These are phyloP conservation scores for Dendrocincla fuliginosa DNA, from an alignment of 2,797 vertebrate species.

Conservation along the genomic window DNA sequence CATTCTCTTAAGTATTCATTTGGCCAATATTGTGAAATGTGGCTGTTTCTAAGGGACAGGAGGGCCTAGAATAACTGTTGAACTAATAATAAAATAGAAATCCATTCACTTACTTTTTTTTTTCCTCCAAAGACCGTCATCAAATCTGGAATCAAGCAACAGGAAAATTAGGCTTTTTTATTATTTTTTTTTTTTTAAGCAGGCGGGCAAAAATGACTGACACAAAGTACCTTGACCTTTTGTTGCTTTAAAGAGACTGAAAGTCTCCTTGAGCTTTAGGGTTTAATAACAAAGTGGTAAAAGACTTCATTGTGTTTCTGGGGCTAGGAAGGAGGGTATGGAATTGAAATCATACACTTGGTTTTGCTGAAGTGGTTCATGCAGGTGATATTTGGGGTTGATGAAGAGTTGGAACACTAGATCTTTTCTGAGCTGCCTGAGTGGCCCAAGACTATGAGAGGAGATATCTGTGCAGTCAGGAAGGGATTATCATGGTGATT, in stretches of 20 bases:
- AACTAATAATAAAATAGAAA: background rate
- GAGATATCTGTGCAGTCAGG: background rate
- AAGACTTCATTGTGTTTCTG: background rate
- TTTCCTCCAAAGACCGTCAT: background rate
- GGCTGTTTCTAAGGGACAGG: background rate
- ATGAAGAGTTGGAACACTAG: background rate
- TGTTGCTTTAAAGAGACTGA: background rate
- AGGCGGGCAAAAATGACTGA: background rate
- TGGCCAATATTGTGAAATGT: background rate
- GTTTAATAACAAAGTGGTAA: background rate
- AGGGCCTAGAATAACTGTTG: background rate
- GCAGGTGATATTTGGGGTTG: background rate
- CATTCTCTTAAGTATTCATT: constrained; percentile 36
- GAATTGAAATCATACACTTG: background rate
- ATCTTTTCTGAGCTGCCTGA: background rate
- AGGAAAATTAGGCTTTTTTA: background rate
- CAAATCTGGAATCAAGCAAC: background rate
- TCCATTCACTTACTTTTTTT: background rate
- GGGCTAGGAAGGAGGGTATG: background rate
- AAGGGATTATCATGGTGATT: background rate
- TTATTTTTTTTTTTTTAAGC: background rate
- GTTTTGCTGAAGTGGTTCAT: background rate
- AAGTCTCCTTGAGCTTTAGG: background rate
- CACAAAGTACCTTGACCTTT: background rate
- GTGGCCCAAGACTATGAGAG: background rate